phyloP scores from a whole-genome alignment of 2,888 invertebrate genomes.

The Drosophila greeni region DNA sequence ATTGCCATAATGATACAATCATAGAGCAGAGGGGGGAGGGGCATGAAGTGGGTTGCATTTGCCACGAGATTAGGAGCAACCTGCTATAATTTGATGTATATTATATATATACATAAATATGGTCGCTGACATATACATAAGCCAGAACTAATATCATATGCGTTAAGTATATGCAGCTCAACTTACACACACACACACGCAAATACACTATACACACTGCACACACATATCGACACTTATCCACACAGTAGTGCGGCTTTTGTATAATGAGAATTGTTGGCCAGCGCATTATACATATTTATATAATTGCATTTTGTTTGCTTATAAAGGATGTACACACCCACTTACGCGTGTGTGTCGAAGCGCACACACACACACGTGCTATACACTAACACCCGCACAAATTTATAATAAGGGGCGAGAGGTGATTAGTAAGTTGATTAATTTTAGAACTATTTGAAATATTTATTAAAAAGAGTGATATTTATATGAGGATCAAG shows the following conservation, averaged over 20 bases:
- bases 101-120: slow-evolving; percentile 13
- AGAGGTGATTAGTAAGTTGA: slow-evolving; percentile 6
- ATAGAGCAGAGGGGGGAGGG: not conserved
- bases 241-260: slow-evolving; percentile 22
- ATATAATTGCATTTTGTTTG: slow-evolving; percentile 47
- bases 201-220: not conserved
- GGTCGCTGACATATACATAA: slow-evolving; percentile 15
- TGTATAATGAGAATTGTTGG: slow-evolving; percentile 37
- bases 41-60: slow-evolving; percentile 1
- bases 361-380: not conserved
- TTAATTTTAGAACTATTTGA: not conserved
- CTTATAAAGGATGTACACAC: slow-evolving; percentile 21
- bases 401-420: slow-evolving; percentile 26
- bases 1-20: not conserved
- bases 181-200: not conserved
- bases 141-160: slow-evolving; percentile 41
- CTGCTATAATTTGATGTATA: slow-evolving; percentile 15
- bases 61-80: slow-evolving; percentile 18
- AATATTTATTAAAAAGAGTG: not conserved
- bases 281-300: slow-evolving; percentile 38
- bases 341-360: not conserved
- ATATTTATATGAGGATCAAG: not conserved
- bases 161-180: slow-evolving; percentile 41
- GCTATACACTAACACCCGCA: not conserved
- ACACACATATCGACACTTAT: slow-evolving; percentile 7